A percentile compares a stretch with the other conserved stretches of the same genome.
Conservation (phyloP, 2,797 vertebrate genomes). For the Labeo calbasu region DNA sequence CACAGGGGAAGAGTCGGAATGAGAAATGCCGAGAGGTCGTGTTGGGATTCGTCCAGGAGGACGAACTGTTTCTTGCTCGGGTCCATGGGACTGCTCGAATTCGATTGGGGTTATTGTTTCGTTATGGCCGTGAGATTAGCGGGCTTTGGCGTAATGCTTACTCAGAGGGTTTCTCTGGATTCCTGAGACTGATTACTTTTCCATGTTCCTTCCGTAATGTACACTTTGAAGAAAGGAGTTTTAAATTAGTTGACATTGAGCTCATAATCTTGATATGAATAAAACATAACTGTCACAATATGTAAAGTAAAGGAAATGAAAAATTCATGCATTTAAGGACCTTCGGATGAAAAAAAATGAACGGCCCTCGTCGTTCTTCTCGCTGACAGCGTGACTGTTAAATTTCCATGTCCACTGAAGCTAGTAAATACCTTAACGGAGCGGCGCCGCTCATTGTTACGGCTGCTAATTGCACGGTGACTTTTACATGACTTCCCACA, state of each 20-base stretch:
- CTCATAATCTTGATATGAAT: slow-evolving; percentile 38
- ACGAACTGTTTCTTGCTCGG: neutral
- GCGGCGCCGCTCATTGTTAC: slow-evolving; percentile 71
- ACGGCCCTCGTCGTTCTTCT: neutral
- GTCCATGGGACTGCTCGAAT: neutral
- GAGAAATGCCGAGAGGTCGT: slow-evolving; percentile 42
- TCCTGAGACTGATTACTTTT: slow-evolving; percentile 32
- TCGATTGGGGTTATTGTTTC: slow-evolving; percentile 7
- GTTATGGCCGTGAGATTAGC: neutral
- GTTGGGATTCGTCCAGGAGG: slow-evolving; percentile 16
- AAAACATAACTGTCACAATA: slow-evolving; percentile 39
- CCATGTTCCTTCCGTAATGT: slow-evolving; percentile 23
- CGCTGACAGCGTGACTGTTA: slow-evolving; percentile 23
- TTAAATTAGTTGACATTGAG: slow-evolving; percentile 42
- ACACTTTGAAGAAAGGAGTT: slow-evolving; percentile 31
- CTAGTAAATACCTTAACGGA: slow-evolving; percentile 65
- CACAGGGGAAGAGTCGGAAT: slow-evolving; percentile 27
- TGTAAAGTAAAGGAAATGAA: slow-evolving; percentile 31
- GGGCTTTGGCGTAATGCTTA: neutral
- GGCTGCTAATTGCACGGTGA: slow-evolving; percentile 80
- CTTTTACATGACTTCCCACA: slow-evolving; percentile 83
- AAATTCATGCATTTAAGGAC: slow-evolving; percentile 29
- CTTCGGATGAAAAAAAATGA: neutral
- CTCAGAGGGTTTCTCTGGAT: slow-evolving; percentile 1
- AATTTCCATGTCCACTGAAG: slow-evolving; percentile 59